A percentile compares a stretch with the other conserved stretches of the same genome.
These are phyloP conservation scores for Thereva nobilitata DNA, from an alignment of 2,888 invertebrate genomes.

Conservation along the genomic window DNA sequence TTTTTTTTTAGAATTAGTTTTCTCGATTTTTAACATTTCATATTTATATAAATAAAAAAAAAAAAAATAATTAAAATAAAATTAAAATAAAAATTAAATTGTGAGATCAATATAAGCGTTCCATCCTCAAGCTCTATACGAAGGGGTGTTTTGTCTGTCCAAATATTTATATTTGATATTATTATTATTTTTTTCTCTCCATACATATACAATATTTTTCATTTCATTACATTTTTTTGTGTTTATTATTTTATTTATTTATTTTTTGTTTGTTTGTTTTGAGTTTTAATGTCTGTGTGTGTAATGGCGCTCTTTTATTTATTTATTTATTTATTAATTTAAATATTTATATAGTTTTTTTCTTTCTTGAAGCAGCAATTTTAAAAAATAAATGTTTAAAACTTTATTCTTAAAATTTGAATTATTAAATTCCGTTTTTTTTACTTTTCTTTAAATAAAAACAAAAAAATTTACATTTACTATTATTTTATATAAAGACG, in stretches of 20 bases:
- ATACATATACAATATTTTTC: slow-evolving; percentile 13
- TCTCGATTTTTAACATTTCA: slow-evolving; percentile 22
- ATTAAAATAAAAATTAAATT: slow-evolving; percentile 22
- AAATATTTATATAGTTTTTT: no score
- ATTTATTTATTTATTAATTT: no score
- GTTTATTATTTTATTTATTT: slow-evolving; percentile 1
- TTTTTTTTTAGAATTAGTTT: slow-evolving; percentile 11
- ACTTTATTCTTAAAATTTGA: no score
- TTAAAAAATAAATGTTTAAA: no score
- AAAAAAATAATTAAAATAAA: slow-evolving; percentile 12
- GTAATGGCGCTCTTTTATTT: no score
- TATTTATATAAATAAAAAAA: slow-evolving; percentile 31
- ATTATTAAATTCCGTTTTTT: no score
- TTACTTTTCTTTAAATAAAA: no score
- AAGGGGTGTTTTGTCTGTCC: neutral
- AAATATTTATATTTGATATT: slow-evolving; percentile 20
- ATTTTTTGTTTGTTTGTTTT: neutral
- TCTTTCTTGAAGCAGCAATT: no score
- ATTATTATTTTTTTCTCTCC: neutral
- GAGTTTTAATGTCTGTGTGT: neutral
- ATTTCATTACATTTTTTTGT: slow-evolving; percentile 22
- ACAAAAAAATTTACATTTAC: no score
- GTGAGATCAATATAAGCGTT: slow-evolving; percentile 38
- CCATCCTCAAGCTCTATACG: slow-evolving; percentile 7
- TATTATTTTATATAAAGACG: no score